Percentiles rank a stretch among this genome's conserved stretches.
phyloP scores from a whole-genome alignment of 2,797 vertebrate species.

The Moxostoma hubbsi region DNA sequence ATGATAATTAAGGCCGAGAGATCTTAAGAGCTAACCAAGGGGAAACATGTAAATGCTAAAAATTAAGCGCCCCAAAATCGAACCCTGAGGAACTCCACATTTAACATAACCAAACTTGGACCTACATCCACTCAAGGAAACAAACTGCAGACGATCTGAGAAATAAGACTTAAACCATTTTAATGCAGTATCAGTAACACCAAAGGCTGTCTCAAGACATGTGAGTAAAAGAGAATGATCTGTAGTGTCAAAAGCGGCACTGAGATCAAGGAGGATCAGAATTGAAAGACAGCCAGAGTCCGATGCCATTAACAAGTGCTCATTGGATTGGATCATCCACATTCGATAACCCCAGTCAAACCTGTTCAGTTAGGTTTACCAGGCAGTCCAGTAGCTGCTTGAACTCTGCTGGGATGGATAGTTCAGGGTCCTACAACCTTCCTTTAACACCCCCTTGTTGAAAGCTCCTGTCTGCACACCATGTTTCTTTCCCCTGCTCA shows the following conservation, averaged over 20 bases:
- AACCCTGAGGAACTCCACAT: too few species aligned
- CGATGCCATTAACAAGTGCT: constrained; percentile 24
- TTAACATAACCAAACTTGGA: too few species aligned
- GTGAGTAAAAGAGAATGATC: too few species aligned
- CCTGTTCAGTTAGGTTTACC: not conserved
- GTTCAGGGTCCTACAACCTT: constrained; percentile 19
- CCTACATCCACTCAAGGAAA: too few species aligned
- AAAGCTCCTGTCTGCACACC: constrained; percentile 1
- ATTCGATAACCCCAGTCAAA: constrained; percentile 12
- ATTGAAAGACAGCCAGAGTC: not conserved
- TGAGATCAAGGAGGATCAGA: not conserved
- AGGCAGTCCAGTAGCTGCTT: constrained; percentile 4
- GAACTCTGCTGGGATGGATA: constrained; percentile 20
- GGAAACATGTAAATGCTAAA: too few species aligned
- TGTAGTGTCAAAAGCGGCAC: constrained; percentile 7
- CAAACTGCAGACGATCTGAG: too few species aligned
- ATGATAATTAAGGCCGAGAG: too few species aligned
- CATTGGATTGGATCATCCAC: constrained; percentile 27
- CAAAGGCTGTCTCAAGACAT: too few species aligned
- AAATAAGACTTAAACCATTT: too few species aligned
- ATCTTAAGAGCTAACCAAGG: too few species aligned
- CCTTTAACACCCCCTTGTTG: not conserved
- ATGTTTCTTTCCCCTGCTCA: not conserved
- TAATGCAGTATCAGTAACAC: too few species aligned
- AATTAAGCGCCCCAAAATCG: too few species aligned